These are phyloP conservation scores for Toxostoma redivivum DNA, from an alignment of 2,113 vertebrate genomes.

Conservation along the genomic window DNA sequence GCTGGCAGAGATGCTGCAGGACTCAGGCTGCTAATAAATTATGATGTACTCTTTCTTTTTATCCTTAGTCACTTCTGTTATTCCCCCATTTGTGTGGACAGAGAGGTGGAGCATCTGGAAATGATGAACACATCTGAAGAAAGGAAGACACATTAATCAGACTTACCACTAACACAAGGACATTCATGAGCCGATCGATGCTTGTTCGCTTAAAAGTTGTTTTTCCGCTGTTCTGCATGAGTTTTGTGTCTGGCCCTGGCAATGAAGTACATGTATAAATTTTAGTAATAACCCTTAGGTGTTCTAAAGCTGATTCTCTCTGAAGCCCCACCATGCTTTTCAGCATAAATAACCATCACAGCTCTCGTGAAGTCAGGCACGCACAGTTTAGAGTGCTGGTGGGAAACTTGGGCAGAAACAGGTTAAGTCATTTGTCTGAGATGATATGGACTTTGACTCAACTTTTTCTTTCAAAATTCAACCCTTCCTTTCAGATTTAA, in stretches of 20 bases:
- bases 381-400: neutral
- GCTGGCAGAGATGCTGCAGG: neutral
- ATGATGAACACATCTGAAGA: neutral
- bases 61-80: neutral
- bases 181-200: conserved; percentile 89
- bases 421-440: neutral
- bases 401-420: neutral
- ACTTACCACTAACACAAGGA: conserved; percentile 87
- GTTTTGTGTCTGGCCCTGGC: conserved; percentile 90
- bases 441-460: neutral
- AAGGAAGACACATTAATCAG: neutral
- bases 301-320: neutral
- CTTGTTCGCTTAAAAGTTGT: conserved; percentile 86
- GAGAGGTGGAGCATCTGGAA: neutral
- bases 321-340: neutral
- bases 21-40: neutral
- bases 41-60: neutral
- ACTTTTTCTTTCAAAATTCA: neutral
- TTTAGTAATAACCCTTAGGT: neutral
- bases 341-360: neutral
- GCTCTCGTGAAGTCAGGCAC: neutral
- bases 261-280: conserved; percentile 11
- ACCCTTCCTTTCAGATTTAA: neutral
- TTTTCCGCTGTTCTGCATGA: conserved; percentile 96
- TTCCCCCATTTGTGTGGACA: neutral